Percentiles rank a stretch among this genome's conserved stretches.
phyloP scores from a whole-genome alignment of 2,888 invertebrate species.

The Hesperia comma region DNA sequence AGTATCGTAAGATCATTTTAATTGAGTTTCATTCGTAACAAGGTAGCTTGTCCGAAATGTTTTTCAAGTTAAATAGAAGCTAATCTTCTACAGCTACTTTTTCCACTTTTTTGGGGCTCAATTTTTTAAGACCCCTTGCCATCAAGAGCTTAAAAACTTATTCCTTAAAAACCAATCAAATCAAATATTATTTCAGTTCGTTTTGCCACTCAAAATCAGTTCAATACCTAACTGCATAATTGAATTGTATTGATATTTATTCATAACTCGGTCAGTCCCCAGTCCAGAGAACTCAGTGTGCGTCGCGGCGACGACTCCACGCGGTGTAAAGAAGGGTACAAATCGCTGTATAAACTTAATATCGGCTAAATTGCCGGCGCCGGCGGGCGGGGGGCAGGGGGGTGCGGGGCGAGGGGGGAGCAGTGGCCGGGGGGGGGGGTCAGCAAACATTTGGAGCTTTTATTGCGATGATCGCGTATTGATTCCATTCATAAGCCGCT shows the following conservation, averaged over 20 bases:
- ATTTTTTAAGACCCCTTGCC: no score
- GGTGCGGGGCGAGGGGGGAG: conserved; percentile 43
- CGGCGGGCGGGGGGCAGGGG: conserved; percentile 50
- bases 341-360: conserved; percentile 82
- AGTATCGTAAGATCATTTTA: no score
- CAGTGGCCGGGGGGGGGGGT: conserved; percentile 42
- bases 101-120: no score
- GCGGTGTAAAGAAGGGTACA: conserved; percentile 78
- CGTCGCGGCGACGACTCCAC: conserved; percentile 46
- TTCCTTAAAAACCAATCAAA: no score
- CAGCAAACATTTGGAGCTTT: conserved; percentile 72
- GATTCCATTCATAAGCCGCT: conserved; percentile 75
- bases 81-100: no score
- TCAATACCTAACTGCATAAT: no score
- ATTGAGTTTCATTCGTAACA: no score
- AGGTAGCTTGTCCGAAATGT: no score
- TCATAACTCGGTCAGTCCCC: neutral
- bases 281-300: conserved; percentile 35
- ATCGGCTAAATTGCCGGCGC: conserved; percentile 74
- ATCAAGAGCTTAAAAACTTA: no score
- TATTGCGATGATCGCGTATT: conserved; percentile 76
- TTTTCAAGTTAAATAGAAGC: no score
- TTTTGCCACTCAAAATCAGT: no score
- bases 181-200: no score
- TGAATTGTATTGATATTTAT: neutral